Conservation (phyloP, 1,140 invertebrate genomes). For the Tetragnatha versicolor region DNA sequence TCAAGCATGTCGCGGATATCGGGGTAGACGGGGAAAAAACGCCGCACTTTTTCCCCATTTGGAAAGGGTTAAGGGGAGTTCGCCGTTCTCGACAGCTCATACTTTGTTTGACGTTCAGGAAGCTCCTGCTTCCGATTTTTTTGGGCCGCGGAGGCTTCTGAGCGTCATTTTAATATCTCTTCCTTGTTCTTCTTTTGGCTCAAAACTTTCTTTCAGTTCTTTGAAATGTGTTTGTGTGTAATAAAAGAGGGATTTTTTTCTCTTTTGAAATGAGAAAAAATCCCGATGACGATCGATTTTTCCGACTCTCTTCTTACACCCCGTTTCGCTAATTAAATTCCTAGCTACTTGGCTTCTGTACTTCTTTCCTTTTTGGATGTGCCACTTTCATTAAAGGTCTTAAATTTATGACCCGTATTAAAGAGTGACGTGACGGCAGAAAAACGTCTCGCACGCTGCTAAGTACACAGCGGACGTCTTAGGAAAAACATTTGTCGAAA, state of each 20-base stretch:
- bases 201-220: constrained; percentile 37
- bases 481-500: no score
- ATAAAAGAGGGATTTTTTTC: constrained; percentile 38
- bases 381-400: constrained; percentile 20
- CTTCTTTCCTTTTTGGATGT: not conserved
- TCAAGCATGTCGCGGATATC: constrained; percentile 29
- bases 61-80: constrained; percentile 42
- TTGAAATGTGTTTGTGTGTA: constrained; percentile 42
- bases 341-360: not conserved
- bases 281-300: not conserved
- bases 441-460: no score
- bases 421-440: not conserved
- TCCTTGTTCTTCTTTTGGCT: not conserved
- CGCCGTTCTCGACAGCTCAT: constrained; percentile 45
- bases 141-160: not conserved
- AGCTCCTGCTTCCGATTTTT: constrained; percentile 44
- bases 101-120: constrained; percentile 47
- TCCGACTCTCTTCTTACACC: not conserved
- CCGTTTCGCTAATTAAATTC: constrained; percentile 44
- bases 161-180: constrained; percentile 50
- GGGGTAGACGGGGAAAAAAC: not conserved
- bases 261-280: constrained; percentile 12
- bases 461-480: no score
- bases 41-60: constrained; percentile 17
- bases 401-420: constrained; percentile 26